Conservation (phyloP, 2,797 vertebrate genomes). For the Characodon lateralis region DNA sequence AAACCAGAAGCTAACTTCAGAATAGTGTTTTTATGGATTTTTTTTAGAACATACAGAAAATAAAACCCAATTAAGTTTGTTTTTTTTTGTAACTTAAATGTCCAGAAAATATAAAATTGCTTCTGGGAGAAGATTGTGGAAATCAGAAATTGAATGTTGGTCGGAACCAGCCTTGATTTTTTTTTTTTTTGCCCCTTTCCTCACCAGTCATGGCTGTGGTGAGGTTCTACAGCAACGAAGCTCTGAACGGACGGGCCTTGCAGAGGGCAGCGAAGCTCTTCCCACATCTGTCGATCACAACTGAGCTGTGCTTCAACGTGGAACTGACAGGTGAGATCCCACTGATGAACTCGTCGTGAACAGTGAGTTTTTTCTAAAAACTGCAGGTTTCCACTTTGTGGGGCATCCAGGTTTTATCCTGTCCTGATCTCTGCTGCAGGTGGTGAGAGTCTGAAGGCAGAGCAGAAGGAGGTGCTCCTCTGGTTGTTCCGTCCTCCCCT, state of each 20-base stretch:
- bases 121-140: neutral
- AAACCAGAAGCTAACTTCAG: neutral
- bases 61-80: neutral
- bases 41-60: neutral
- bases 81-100: neutral
- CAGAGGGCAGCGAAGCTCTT: slow-evolving; percentile 70
- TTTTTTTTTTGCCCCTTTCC: slow-evolving; percentile 19
- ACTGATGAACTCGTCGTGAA: neutral
- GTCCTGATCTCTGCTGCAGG: slow-evolving; percentile 63
- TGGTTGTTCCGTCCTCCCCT: slow-evolving; percentile 88
- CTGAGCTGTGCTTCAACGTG: slow-evolving; percentile 84
- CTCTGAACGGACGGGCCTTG: slow-evolving; percentile 60
- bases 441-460: slow-evolving; percentile 57
- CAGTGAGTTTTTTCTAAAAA: neutral
- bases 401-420: neutral
- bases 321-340: slow-evolving; percentile 77
- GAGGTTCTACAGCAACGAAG: slow-evolving; percentile 78
- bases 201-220: slow-evolving; percentile 77
- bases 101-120: neutral
- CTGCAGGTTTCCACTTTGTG: neutral
- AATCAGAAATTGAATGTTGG: neutral
- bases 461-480: slow-evolving; percentile 80
- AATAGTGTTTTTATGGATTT: neutral
- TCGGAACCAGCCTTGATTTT: too few species aligned
- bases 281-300: slow-evolving; percentile 70